Evolutionary conservation across 2,113 vertebrate species (phyloP).

Genomic region (Brachyhypopomus gauderio): DNA sequence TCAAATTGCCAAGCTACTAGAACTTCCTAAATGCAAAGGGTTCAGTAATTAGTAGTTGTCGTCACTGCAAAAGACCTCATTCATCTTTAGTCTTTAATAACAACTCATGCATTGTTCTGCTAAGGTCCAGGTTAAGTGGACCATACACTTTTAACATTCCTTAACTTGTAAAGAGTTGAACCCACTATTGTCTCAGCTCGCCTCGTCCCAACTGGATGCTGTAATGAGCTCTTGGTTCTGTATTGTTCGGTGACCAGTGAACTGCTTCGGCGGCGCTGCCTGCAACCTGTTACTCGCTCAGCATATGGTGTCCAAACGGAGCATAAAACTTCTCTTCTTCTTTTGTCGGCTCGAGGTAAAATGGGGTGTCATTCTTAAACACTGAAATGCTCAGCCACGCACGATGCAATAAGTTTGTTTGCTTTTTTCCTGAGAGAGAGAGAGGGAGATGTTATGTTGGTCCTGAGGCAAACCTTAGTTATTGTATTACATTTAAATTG

Average conservation of each 20-base stretch:
- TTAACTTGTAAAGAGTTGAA: slow-evolving; percentile 14
- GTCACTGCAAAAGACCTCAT: not conserved
- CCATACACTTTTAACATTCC: slow-evolving; percentile 24
- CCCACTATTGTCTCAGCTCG: slow-evolving; percentile 28
- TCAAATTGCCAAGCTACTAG: not conserved
- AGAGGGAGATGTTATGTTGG: slow-evolving; percentile 4
- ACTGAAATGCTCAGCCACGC: not conserved
- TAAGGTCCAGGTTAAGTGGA: not conserved
- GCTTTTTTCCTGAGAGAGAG: not conserved
- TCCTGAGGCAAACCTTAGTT: not conserved
- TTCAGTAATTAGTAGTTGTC: slow-evolving; percentile 12
- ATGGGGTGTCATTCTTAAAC: not conserved
- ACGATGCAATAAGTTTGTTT: too few species aligned
- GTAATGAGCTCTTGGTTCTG: slow-evolving; percentile 15
- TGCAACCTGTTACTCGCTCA: slow-evolving; percentile 40
- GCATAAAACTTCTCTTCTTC: not conserved
- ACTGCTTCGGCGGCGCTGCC: slow-evolving; percentile 11
- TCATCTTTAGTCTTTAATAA: slow-evolving; percentile 29
- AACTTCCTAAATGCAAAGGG: slow-evolving; percentile 15
- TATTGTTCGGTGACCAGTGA: slow-evolving; percentile 1
- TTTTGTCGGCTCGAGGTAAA: not conserved
- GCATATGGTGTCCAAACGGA: slow-evolving; percentile 31
- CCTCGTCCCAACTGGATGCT: not conserved
- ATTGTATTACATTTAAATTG: slow-evolving; percentile 12
- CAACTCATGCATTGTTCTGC: not conserved